Percentiles rank a stretch among this genome's conserved stretches.
These are phyloP conservation scores for Poecilia velifera DNA, from an alignment of 2,797 vertebrate genomes.

Conservation along the genomic window DNA sequence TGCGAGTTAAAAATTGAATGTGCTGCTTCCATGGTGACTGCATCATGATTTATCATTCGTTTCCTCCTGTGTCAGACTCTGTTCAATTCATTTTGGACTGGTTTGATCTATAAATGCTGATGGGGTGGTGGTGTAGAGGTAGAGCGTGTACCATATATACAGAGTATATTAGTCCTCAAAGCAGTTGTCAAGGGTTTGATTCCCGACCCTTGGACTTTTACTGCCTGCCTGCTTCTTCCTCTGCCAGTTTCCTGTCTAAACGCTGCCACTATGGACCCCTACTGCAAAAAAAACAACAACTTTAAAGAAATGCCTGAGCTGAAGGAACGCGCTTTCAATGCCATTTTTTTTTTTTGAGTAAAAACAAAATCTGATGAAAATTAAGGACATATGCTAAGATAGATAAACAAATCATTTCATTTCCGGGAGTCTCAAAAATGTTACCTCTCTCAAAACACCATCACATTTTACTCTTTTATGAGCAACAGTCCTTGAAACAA, in stretches of 20 bases:
- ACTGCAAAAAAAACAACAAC: background rate
- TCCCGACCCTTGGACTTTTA: background rate
- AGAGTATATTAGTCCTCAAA: background rate
- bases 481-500: background rate
- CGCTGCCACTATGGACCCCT: background rate
- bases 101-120: background rate
- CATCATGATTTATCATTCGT: slow-evolving; percentile 26
- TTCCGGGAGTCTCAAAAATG: background rate
- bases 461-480: background rate
- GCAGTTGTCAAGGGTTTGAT: background rate
- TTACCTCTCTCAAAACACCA: background rate
- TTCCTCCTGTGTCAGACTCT: background rate
- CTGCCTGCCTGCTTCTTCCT: background rate
- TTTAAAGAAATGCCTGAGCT: background rate
- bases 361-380: no score
- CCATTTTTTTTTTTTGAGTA: no score
- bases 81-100: background rate
- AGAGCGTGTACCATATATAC: no score
- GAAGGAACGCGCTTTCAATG: background rate
- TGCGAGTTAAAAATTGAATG: slow-evolving; percentile 41
- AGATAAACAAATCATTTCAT: background rate
- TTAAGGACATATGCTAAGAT: background rate
- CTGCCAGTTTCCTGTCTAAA: background rate
- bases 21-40: slow-evolving; percentile 65
- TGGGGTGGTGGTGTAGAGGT: background rate